Conservation (phyloP, 2,888 invertebrate genomes). For the Dysmachus trigonus region DNA sequence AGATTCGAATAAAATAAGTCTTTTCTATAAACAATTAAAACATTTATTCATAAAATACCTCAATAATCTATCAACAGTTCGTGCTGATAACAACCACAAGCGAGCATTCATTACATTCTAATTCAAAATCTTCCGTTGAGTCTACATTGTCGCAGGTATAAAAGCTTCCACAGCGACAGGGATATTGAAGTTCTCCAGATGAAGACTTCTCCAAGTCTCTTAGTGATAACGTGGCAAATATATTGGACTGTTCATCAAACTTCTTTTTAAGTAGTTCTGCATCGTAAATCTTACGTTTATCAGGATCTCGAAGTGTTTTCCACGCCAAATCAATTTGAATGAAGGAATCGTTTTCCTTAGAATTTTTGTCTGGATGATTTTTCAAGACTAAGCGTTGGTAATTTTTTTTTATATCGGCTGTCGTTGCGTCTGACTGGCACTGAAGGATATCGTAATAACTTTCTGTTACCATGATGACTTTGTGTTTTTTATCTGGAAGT, state of each 20-base stretch:
- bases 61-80: background rate
- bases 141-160: conserved; percentile 53
- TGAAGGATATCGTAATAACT: conserved; percentile 49
- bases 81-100: conserved; percentile 65
- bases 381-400: conserved; percentile 49
- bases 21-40: background rate
- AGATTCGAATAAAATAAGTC: background rate
- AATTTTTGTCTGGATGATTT: conserved; percentile 50
- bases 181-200: conserved; percentile 64
- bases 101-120: conserved; percentile 75
- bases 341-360: conserved; percentile 57
- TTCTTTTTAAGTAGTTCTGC: conserved; percentile 67
- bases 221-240: conserved; percentile 68
- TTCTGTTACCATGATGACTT: background rate
- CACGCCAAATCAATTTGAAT: conserved; percentile 71
- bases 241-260: conserved; percentile 66
- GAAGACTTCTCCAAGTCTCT: conserved; percentile 65
- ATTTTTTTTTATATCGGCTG: conserved; percentile 48
- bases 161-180: conserved; percentile 73
- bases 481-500: background rate
- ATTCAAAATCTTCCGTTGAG: conserved; percentile 61
- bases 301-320: conserved; percentile 69
- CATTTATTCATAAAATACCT: background rate
- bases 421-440: conserved; percentile 26
- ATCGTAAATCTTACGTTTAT: conserved; percentile 70